These are phyloP conservation scores for Drosophila nebulosa DNA, from an alignment of 1,140 invertebrate genomes.

Conservation along the genomic window DNA sequence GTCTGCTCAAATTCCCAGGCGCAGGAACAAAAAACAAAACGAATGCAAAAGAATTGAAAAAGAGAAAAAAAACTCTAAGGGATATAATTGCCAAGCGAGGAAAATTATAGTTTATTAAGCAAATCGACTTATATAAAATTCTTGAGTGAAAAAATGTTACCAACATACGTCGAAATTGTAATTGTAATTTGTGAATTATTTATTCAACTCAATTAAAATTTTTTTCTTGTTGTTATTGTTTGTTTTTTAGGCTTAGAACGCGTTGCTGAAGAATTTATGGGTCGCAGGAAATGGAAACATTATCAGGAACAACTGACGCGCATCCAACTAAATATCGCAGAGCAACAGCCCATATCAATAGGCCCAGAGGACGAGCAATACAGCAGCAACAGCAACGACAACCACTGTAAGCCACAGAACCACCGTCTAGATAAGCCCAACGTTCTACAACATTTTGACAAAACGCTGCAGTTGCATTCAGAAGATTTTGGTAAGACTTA, in stretches of 20 bases:
- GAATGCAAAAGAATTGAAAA: background rate
- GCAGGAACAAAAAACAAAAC: background rate
- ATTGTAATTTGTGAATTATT: too few species aligned
- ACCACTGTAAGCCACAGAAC: constrained; percentile 49
- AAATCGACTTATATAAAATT: constrained; percentile 25
- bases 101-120: constrained; percentile 62
- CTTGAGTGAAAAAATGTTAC: constrained; percentile 10
- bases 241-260: constrained; percentile 95
- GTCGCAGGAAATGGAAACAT: constrained; percentile 95
- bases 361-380: constrained; percentile 48
- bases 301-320: constrained; percentile 89
- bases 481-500: constrained; percentile 52
- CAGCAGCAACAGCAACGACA: constrained; percentile 34
- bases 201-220: background rate
- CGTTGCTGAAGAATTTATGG: constrained; percentile 97
- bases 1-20: constrained; percentile 72
- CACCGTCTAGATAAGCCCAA: constrained; percentile 62
- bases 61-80: constrained; percentile 10
- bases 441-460: constrained; percentile 37
- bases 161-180: too few species aligned
- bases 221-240: background rate
- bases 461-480: constrained; percentile 35
- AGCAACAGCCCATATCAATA: constrained; percentile 71
- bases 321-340: constrained; percentile 73
- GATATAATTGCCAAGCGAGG: constrained; percentile 47